Evolutionary conservation across 2,113 vertebrate genomes (phyloP).

Genomic region (Toxostoma redivivum): DNA sequence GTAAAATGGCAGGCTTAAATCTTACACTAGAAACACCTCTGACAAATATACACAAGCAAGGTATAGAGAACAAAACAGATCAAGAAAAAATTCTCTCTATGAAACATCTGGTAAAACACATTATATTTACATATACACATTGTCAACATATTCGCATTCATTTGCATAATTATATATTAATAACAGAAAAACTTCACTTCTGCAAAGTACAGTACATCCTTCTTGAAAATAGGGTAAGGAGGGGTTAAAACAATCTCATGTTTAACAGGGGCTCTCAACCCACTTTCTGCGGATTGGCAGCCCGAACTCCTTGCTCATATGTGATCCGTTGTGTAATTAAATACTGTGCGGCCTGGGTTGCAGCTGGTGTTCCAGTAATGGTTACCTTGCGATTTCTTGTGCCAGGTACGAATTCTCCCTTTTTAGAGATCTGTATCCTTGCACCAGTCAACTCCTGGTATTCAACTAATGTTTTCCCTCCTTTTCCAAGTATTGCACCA

Average conservation of each 20-base stretch:
- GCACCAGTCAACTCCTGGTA: constrained; percentile 91
- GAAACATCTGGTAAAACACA: constrained; percentile 92
- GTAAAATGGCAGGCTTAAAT: constrained; percentile 93
- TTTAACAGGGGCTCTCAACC: constrained; percentile 76
- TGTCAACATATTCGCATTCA: constrained; percentile 92
- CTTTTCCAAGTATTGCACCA: constrained; percentile 89
- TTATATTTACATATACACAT: constrained; percentile 93
- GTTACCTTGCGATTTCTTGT: constrained; percentile 90
- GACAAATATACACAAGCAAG: constrained; percentile 90
- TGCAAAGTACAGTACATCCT: constrained; percentile 93
- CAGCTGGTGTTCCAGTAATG: constrained; percentile 88
- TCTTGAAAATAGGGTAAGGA: constrained; percentile 86
- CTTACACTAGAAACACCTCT: constrained; percentile 89
- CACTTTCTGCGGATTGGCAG: constrained; percentile 88
- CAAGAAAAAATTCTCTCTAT: constrained; percentile 88
- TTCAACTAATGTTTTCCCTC: constrained; percentile 89
- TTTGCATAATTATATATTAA: constrained; percentile 94
- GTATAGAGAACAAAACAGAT: constrained; percentile 87
- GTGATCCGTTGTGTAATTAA: constrained; percentile 90
- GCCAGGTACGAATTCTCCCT: constrained; percentile 89
- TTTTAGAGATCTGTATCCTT: constrained; percentile 91
- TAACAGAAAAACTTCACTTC: constrained; percentile 90
- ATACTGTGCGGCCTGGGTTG: constrained; percentile 88
- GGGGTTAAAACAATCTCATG: constrained; percentile 81
- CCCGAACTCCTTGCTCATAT: constrained; percentile 88